Evolutionary conservation across 2,113 vertebrate genomes (phyloP).

Genomic region (Gallinago undulata): DNA sequence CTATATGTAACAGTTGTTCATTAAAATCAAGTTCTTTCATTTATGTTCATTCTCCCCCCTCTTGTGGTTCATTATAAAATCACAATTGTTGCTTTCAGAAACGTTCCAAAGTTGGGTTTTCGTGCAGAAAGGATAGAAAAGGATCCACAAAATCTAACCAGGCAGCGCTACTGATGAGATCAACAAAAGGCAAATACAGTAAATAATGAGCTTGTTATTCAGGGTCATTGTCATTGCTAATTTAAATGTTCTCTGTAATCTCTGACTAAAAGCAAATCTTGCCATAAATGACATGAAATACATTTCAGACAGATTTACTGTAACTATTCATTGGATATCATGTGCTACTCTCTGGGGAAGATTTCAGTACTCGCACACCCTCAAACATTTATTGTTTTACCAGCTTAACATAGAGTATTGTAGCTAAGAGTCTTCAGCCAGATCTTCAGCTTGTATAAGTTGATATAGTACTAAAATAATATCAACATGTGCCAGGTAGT

Average conservation of each 20-base stretch:
- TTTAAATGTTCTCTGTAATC: not conserved
- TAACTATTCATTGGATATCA: not conserved
- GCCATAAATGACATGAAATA: not conserved
- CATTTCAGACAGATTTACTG: not conserved
- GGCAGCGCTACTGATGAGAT: not conserved
- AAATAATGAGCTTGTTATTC: slow-evolving; percentile 27
- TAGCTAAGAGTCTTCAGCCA: not conserved
- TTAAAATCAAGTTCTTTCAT: slow-evolving; percentile 54
- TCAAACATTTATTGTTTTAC: not conserved
- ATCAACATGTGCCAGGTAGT: not conserved
- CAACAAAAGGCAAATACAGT: slow-evolving; percentile 3
- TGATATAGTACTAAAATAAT: not conserved
- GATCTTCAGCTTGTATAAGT: not conserved
- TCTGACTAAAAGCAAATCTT: not conserved
- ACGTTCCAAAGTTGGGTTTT: not conserved
- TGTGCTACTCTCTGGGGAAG: not conserved
- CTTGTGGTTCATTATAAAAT: slow-evolving; percentile 78
- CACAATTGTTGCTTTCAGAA: slow-evolving; percentile 63
- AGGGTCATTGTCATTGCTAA: not conserved
- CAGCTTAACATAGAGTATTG: not conserved
- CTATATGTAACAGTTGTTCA: slow-evolving; percentile 2
- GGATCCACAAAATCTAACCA: not conserved
- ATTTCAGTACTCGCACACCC: not conserved
- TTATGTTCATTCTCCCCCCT: slow-evolving; percentile 77
- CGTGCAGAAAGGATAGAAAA: not conserved